phyloP scores from a whole-genome alignment of 2,797 vertebrate genomes.

The Pelochelys cantorii region DNA sequence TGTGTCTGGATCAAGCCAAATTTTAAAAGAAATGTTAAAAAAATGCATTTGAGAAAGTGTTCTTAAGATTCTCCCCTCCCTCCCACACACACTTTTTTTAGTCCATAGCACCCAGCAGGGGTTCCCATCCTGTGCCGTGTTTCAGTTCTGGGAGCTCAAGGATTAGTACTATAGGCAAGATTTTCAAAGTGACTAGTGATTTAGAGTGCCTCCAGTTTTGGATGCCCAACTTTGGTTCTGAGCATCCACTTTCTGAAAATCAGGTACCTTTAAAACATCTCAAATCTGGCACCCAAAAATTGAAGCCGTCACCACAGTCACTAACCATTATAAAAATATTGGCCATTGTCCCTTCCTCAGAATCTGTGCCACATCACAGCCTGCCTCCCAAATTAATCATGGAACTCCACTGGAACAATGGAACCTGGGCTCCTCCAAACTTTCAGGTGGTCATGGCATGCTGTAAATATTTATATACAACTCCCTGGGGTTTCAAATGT shows the following conservation, averaged over 20 bases:
- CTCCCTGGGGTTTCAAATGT: neutral
- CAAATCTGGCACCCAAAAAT: neutral
- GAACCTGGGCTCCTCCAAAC: neutral
- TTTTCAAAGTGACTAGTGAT: neutral
- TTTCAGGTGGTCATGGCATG: neutral
- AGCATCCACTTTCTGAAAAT: neutral
- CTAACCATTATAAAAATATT: neutral
- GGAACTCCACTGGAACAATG: neutral
- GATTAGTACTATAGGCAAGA: neutral
- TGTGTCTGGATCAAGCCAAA: conserved; percentile 19
- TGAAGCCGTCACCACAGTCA: neutral
- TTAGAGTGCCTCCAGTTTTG: neutral
- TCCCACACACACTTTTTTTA: neutral
- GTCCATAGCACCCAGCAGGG: neutral
- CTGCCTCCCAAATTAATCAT: neutral
- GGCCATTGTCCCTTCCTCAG: conserved; percentile 8
- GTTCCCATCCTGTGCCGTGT: neutral
- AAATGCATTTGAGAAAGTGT: neutral
- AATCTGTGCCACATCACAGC: neutral
- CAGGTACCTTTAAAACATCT: neutral
- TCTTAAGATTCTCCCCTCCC: neutral
- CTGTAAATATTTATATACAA: neutral
- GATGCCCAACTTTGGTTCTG: neutral
- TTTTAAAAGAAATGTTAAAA: neutral
- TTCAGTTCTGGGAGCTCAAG: neutral